Evolutionary conservation across 2,888 invertebrate species (phyloP).

Genomic region (Campoletis raptor): DNA sequence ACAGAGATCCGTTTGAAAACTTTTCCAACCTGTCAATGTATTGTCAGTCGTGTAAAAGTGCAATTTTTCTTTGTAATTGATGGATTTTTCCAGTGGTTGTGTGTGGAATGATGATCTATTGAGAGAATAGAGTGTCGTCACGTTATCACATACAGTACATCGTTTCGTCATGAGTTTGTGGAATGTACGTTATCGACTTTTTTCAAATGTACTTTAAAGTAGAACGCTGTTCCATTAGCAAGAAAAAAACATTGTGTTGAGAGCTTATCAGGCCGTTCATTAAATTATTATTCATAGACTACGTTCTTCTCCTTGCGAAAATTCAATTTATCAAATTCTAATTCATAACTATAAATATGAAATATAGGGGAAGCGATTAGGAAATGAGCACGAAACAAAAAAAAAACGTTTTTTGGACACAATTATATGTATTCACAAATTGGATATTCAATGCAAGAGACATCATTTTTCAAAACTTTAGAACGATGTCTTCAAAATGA

Average conservation of each 20-base stretch:
- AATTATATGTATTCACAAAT: not conserved
- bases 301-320: not conserved
- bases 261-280: not conserved
- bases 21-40: not conserved
- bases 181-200: not conserved
- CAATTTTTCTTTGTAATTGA: not conserved
- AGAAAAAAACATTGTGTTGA: not conserved
- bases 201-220: not conserved
- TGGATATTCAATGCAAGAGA: not conserved
- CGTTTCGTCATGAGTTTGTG: not conserved
- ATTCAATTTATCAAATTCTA: not conserved
- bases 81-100: not conserved
- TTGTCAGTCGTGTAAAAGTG: not conserved
- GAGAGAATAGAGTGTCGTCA: not conserved
- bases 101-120: not conserved
- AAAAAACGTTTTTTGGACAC: not conserved
- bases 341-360: not conserved
- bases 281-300: not conserved
- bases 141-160: slow-evolving; percentile 2
- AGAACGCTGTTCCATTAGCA: not conserved
- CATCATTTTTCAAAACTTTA: not conserved
- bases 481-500: not conserved
- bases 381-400: not conserved
- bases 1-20: not conserved
- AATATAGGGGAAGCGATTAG: not conserved